Evolutionary conservation across 2,888 invertebrate species (phyloP).

Genomic region (Argynnis bischoffii): DNA sequence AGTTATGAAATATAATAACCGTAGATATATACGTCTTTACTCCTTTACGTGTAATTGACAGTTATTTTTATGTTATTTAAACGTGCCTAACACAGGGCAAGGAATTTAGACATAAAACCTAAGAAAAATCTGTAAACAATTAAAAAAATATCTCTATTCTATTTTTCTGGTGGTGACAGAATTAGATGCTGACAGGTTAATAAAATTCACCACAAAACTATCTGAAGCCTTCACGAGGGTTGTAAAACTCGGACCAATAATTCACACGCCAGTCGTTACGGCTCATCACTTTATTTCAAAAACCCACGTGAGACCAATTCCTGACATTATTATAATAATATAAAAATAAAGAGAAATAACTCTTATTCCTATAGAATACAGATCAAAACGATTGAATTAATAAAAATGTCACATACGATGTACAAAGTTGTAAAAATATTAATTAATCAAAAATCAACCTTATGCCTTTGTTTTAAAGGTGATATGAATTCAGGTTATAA

Average conservation of each 20-base stretch:
- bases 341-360: not conserved
- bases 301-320: conserved; percentile 40
- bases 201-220: conserved; percentile 29
- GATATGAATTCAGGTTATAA: conserved; percentile 29
- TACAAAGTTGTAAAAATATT: conserved; percentile 16
- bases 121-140: too few relatives aligned
- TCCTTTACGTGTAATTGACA: too few relatives aligned
- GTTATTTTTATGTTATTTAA: too few relatives aligned
- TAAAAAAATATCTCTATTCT: not conserved
- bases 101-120: too few relatives aligned
- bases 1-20: too few relatives aligned
- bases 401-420: conserved; percentile 9
- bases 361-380: conserved; percentile 11
- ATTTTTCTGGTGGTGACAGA: not conserved
- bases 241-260: conserved; percentile 37
- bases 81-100: too few relatives aligned
- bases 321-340: conserved; percentile 3
- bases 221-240: conserved; percentile 29
- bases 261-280: conserved; percentile 40
- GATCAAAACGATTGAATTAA: conserved; percentile 1
- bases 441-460: conserved; percentile 31
- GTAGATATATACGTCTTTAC: too few relatives aligned
- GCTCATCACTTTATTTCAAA: conserved; percentile 42
- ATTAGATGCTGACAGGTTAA: conserved; percentile 21
- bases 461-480: conserved; percentile 32